These are phyloP conservation scores for Cyprinodon tularosa DNA, from an alignment of 2,113 vertebrate genomes.

Conservation along the genomic window DNA sequence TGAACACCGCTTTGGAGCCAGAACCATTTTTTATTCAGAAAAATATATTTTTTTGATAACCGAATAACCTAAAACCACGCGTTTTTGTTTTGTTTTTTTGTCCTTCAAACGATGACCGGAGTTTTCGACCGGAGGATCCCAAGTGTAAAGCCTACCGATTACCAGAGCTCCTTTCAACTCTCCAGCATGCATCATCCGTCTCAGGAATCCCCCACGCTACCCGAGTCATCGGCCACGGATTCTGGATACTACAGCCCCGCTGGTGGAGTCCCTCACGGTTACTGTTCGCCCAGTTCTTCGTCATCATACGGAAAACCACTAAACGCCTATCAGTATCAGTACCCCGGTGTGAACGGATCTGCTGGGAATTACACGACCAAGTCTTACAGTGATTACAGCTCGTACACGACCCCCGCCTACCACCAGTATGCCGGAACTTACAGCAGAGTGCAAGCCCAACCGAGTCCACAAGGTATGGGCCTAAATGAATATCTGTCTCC, in stretches of 20 bases:
- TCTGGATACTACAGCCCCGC: conserved; percentile 97
- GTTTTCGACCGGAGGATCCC: conserved; percentile 97
- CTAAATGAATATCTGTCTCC: neutral
- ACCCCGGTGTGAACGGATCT: conserved; percentile 90
- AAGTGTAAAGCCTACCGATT: conserved; percentile 91
- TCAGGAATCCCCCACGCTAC: conserved; percentile 98
- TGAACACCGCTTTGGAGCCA: conserved; percentile 65
- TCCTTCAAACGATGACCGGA: conserved; percentile 89
- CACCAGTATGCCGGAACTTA: conserved; percentile 94
- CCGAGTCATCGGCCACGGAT: conserved; percentile 97
- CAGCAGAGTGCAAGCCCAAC: conserved; percentile 88
- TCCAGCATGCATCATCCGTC: conserved; percentile 88
- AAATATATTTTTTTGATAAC: neutral
- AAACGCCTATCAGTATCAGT: conserved; percentile 96
- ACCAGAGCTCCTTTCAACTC: conserved; percentile 93
- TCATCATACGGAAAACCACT: conserved; percentile 94
- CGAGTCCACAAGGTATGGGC: conserved; percentile 90
- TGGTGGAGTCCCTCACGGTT: conserved; percentile 90
- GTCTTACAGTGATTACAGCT: conserved; percentile 90
- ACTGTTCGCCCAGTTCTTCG: conserved; percentile 93
- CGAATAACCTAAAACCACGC: conserved; percentile 60
- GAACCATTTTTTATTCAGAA: conserved; percentile 33
- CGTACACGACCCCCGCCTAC: conserved; percentile 89
- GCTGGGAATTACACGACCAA: conserved; percentile 92
- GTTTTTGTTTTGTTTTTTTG: neutral